Base-by-base conservation (phyloP, 2,113 vertebrate genomes). In the Candoia aspera region DNA sequence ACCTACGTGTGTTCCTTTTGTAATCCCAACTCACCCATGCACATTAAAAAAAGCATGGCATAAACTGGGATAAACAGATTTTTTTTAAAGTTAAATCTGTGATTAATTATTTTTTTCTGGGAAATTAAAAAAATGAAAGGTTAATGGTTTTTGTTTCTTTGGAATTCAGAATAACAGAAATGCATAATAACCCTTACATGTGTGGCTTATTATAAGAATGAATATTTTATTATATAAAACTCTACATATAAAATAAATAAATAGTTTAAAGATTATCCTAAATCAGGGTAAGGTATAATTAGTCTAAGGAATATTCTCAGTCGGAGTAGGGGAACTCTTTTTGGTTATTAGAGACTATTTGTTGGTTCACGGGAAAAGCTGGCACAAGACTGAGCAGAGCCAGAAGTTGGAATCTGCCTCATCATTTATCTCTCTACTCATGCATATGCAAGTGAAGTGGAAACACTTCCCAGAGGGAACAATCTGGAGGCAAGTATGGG, bases 21-120 rank as follows among this genome's bases (percentile, higher is more conserved):
- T 53, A 90, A 42, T 90, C 54, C 73, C 54, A 79, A 9, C 23
- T 90, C 79, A 15, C 49, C 24, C 42, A 19, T 46, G 8, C 57
- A 8, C 55, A 9, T 62, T 88, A 88, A 62, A 88, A 59, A 49
- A 46, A 33, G 68, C 46, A 37, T 55, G 64, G 60, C 53, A 73
- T 33, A 33, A 58, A 87, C 1, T 90, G 62, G 19, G 19, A 24
- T 90, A 90, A 89, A 89, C n/a, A 89, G 19, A 89, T 62, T 88
- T 54, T 89, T 64, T n/a, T 0, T 12, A 29, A 89, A 88, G 87
- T 88, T 88, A 26, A 88, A 21, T 89, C 26, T 79, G 49, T 55
- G 10, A 24, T 23, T 59, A 49, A 46, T 42, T 37, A n/a, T 58
- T 46, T 58, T 83, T 84, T 90, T 83, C 10, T 57, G 64, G n/a